A percentile compares a stretch with the other conserved stretches of the same genome.
phyloP scores from a whole-genome alignment of 2,113 vertebrate species.

The Semnornis frantzii region DNA sequence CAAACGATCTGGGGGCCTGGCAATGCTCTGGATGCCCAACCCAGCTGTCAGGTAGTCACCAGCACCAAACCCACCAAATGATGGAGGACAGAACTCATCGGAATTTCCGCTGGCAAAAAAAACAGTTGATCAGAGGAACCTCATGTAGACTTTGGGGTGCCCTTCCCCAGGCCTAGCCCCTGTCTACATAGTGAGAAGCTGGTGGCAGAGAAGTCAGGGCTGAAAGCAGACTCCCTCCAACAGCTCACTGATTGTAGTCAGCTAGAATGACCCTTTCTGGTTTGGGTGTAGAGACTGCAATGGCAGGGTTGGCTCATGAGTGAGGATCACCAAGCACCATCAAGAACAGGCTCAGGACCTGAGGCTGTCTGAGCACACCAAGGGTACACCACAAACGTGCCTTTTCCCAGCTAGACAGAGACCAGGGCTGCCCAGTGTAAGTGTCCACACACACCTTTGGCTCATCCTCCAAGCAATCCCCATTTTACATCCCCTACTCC shows the following conservation, averaged over 20 bases:
- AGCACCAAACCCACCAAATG: background rate
- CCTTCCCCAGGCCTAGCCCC: background rate
- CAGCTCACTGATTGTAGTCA: background rate
- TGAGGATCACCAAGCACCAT: background rate
- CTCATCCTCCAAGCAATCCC: background rate
- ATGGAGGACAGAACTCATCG: background rate
- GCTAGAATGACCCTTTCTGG: background rate
- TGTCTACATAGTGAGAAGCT: background rate
- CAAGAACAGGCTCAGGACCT: background rate
- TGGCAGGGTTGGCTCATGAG: background rate
- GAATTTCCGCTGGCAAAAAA: background rate
- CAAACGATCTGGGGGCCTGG: background rate
- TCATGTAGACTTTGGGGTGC: background rate
- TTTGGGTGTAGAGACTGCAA: background rate
- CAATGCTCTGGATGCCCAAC: background rate
- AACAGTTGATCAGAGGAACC: background rate
- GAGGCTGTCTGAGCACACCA: background rate
- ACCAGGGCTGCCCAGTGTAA: fast-evolving
- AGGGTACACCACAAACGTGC: background rate
- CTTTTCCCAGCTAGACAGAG: background rate
- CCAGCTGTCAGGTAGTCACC: background rate
- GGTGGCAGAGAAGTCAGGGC: background rate
- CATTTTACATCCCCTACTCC: background rate
- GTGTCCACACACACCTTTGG: background rate
- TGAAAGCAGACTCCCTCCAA: background rate